These are phyloP conservation scores for Naso thynnoides DNA, from an alignment of 2,797 vertebrate species.

Conservation along the genomic window DNA sequence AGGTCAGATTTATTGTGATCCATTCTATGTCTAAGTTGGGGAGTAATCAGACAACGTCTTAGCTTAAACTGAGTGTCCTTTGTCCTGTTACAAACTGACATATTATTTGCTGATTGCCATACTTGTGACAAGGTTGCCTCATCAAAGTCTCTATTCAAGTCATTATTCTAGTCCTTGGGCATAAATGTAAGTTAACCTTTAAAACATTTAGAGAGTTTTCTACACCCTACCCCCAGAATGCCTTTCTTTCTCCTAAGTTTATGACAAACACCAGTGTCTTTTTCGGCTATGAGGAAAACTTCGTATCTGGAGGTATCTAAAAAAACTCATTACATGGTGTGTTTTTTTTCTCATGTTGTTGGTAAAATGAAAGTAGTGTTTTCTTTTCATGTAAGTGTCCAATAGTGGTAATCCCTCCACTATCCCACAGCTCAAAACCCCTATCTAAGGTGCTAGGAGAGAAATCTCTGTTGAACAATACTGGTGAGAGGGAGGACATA, in stretches of 20 bases:
- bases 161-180: not conserved
- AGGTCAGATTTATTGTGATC: not conserved
- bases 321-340: not conserved
- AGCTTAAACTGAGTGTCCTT: no score
- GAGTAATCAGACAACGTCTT: no score
- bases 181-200: not conserved
- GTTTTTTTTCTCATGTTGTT: not conserved
- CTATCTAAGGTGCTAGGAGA: not conserved
- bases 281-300: no score
- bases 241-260: not conserved
- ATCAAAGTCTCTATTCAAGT: not conserved
- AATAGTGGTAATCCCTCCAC: not conserved
- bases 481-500: not conserved
- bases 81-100: not conserved
- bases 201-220: not conserved
- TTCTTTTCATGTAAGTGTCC: not conserved
- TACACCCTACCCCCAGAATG: not conserved
- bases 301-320: not conserved
- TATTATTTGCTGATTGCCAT: not conserved
- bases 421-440: not conserved
- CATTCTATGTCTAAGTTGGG: not conserved
- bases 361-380: not conserved
- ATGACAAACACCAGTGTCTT: not conserved
- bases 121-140: not conserved
- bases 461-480: not conserved